Percentiles rank a stretch among this genome's conserved stretches.
phyloP scores from a whole-genome alignment of 1,140 invertebrate species.

The Formica exsecta region DNA sequence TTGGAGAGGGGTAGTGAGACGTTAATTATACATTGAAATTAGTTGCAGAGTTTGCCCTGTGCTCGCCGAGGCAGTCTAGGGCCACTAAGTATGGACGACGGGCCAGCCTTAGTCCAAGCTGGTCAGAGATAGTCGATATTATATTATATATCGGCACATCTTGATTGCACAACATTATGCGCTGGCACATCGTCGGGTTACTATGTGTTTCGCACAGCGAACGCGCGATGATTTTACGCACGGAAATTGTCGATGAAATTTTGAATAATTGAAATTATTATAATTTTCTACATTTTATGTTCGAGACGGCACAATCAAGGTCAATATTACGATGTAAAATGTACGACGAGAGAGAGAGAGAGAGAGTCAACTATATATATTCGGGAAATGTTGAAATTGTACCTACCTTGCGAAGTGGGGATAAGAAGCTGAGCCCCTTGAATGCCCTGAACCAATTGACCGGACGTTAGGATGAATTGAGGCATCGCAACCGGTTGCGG shows the following conservation, averaged over 20 bases:
- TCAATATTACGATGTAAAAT: constrained; percentile 15
- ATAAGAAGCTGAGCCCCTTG: constrained; percentile 97
- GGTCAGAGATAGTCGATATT: constrained; percentile 86
- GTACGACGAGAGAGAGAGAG: neutral
- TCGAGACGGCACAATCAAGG: neutral
- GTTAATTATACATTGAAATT: constrained; percentile 88
- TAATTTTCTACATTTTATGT: constrained; percentile 10
- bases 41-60: constrained; percentile 86
- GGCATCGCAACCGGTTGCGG: constrained; percentile 93
- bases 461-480: constrained; percentile 95
- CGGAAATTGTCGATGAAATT: constrained; percentile 38
- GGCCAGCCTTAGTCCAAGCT: constrained; percentile 79
- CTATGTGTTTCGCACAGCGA: neutral
- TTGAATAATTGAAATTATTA: constrained; percentile 32
- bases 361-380: neutral
- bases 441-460: constrained; percentile 95
- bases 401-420: constrained; percentile 96
- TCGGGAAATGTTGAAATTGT: neutral
- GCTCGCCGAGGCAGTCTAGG: constrained; percentile 81
- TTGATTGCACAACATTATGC: constrained; percentile 86
- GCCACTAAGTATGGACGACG: constrained; percentile 85
- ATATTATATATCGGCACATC: constrained; percentile 83
- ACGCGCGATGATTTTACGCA: constrained; percentile 22
- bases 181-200: constrained; percentile 71
- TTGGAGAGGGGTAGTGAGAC: constrained; percentile 84